Base-by-base conservation (phyloP, 1,140 invertebrate genomes). In the Halictus rubicundus region DNA sequence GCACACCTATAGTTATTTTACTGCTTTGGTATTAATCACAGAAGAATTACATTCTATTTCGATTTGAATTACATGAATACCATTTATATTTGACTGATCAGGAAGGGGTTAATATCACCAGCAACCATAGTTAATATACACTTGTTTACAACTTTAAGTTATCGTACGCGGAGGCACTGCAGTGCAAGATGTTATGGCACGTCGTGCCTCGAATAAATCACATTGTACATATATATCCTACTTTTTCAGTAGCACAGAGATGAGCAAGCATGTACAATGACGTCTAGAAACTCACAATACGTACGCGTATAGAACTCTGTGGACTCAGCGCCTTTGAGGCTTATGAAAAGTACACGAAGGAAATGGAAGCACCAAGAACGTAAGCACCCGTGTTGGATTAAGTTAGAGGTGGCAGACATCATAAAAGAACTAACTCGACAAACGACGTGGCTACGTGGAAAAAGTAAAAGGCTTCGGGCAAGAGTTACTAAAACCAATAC, bases 331-430 rank as follows among this genome's bases (percentile, higher is more conserved):
- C 23, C 37, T 54, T 75, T 54, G 72, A 52, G 10, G 49, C 46
- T 75, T 57, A 66, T 42, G 63, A 68, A 68, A 68, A 68, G n/a
- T 68, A 75, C 12, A 57, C 46, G 42, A 21, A 66, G n/a, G 54
- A 60, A 77, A 77, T 69, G 25, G 39, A 27, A 69, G 12, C 16
- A 12, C 16, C 25, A 46, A 25, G 73, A 46, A 21, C n/a, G 10
- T 37, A 19, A n/a, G 32, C 19, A 23, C 2, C 5, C 5, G 32
- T 52, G 4, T 10, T 0, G n/a, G 1, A 66, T 23, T 23, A 37
- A 27, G 12, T 74, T 9, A 54, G 27, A 42, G 63, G 32, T 25
- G 1, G n/a, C 5, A 66, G 52, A 66, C 6, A 42, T 46, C 21
- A 23, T 19, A 21, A 69, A 21, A 21, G 54, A 42, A 25, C 6